Evolutionary conservation across 2,797 vertebrate genomes (phyloP).

Genomic region (Lophius americanus): DNA sequence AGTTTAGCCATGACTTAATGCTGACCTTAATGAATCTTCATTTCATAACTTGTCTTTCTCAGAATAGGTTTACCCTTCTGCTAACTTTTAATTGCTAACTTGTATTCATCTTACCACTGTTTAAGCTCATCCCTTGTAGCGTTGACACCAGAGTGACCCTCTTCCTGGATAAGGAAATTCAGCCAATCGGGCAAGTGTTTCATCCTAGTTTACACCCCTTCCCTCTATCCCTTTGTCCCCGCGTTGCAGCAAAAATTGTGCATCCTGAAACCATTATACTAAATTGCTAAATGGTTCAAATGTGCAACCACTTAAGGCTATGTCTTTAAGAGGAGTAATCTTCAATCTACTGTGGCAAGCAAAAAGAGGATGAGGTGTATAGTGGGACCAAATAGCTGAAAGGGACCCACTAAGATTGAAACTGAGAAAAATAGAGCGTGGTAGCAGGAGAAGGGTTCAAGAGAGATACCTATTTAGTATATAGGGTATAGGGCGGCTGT

Average conservation of each 20-base stretch:
- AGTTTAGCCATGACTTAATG: slow-evolving; percentile 8
- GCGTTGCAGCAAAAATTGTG: slow-evolving; percentile 66
- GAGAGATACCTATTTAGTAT: slow-evolving; percentile 41
- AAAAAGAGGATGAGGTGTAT: slow-evolving; percentile 61
- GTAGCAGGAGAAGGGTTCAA: slow-evolving; percentile 31
- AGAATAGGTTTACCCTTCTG: slow-evolving; percentile 12
- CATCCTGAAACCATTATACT: slow-evolving; percentile 82
- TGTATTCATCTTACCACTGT: slow-evolving; percentile 44
- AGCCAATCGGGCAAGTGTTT: slow-evolving; percentile 58
- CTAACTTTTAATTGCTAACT: slow-evolving; percentile 45
- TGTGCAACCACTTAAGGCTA: slow-evolving; percentile 81
- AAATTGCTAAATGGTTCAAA: slow-evolving; percentile 83
- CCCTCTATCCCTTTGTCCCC: slow-evolving; percentile 42
- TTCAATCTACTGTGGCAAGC: slow-evolving; percentile 77
- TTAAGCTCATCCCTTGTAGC: slow-evolving; percentile 49
- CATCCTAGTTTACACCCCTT: slow-evolving; percentile 48
- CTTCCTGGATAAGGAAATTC: slow-evolving; percentile 42
- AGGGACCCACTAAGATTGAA: slow-evolving; percentile 40
- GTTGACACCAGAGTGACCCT: slow-evolving; percentile 53
- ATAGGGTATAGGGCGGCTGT: not conserved
- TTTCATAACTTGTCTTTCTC: slow-evolving; percentile 8
- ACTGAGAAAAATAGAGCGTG: slow-evolving; percentile 20
- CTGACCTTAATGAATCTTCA: slow-evolving; percentile 8
- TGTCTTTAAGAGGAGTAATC: slow-evolving; percentile 79
- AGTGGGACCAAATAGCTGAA: slow-evolving; percentile 36